Conservation (phyloP, 2,888 invertebrate species). For the Deroplatys truncata region DNA sequence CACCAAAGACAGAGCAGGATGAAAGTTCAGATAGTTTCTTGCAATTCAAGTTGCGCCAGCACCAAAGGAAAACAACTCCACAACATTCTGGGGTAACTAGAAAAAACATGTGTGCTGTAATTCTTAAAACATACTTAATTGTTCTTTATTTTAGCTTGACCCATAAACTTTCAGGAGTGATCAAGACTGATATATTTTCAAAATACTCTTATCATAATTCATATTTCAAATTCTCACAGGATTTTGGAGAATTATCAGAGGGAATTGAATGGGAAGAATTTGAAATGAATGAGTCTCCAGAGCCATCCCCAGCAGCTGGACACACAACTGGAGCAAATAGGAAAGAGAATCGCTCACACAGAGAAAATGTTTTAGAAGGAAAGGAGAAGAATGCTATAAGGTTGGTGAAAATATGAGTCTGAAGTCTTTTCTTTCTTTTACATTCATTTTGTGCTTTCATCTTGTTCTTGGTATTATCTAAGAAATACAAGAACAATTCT, state of each 20-base stretch:
- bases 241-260: slow-evolving; percentile 26
- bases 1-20: slow-evolving; percentile 61
- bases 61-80: slow-evolving; percentile 74
- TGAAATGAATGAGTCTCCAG: slow-evolving; percentile 51
- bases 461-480: too few species aligned
- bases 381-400: slow-evolving; percentile 44
- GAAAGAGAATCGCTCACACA: slow-evolving; percentile 36
- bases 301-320: slow-evolving; percentile 1
- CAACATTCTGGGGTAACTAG: slow-evolving; percentile 41
- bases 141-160: too few species aligned
- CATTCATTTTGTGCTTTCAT: background rate
- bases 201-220: too few species aligned
- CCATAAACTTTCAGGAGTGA: too few species aligned
- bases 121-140: background rate
- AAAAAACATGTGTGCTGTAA: background rate
- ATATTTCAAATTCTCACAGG: slow-evolving; percentile 3
- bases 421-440: background rate
- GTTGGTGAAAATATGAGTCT: slow-evolving; percentile 34
- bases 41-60: slow-evolving; percentile 82
- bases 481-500: too few species aligned
- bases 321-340: background rate
- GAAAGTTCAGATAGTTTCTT: slow-evolving; percentile 66
- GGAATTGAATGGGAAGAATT: slow-evolving; percentile 83
- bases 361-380: slow-evolving; percentile 40
- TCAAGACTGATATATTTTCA: too few species aligned